Base-by-base conservation (phyloP, 1,140 invertebrate species). In the Marisa cornuarietis region DNA sequence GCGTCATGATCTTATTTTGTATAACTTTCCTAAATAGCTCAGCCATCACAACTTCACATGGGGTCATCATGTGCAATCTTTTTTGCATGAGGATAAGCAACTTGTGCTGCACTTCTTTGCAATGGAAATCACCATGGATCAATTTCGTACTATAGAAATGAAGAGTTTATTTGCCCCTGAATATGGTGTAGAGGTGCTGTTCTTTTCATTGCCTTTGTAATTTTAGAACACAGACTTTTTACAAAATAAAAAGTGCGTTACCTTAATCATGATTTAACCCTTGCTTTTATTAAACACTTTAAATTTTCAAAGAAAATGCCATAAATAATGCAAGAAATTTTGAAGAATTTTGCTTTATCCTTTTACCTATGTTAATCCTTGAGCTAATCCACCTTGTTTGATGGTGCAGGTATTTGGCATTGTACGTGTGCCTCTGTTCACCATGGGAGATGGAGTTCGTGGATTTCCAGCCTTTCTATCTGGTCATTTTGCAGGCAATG, bases 381-480 rank as follows among this genome's bases (percentile, higher is more conserved):
- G 4, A 31, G 20, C 18, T 52, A 20, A 31, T 77, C 80, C 16
- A 74, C 54, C 79, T 62, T 52, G 72, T 78, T 82, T 42, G 31
- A 51, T 73, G 62, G 83, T 86, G 49, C 83, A 91, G 88, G 91
- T 91, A 0, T 81, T 93, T 71, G 93, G 93, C 4, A 86, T 90
- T 22, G 69, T 93, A 18, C 87, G 93, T 71, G 90, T 92, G 8
- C 92, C 93, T 2, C 84, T 93, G 1, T 93, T 91, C 84, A 93
- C 92, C 9, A 92, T 93, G 92, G 81, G 84, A 16, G 93, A 93
- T 87, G 89, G 90, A 22, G 88, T 88, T 62, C 78, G 91, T 82
- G 93, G 93, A 20, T 90, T 93, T 54, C 93, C 93, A 71, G 89
- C 91, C 5, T 93, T 93, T 86, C 85, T 93, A 0, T 87, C 88